Evolutionary conservation across 2,888 invertebrate species (phyloP).

Genomic region (Mellilla xanthometata): DNA sequence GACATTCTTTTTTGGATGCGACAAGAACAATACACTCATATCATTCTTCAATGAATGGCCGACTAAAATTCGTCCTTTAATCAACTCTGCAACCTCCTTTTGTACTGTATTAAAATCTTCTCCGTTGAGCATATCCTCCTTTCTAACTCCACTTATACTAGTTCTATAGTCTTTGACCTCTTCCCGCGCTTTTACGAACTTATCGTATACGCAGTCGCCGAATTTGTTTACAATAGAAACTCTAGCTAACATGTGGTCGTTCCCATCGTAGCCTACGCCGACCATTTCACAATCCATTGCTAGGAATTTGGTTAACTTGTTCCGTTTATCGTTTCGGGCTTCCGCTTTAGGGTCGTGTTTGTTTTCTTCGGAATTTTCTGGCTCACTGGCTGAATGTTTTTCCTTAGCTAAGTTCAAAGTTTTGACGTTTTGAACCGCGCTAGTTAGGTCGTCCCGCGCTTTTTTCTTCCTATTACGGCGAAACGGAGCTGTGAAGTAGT

Average conservation of each 20-base stretch:
- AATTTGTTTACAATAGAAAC: constrained; percentile 93
- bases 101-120: constrained; percentile 86
- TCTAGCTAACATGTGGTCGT: constrained; percentile 91
- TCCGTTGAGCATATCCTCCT: constrained; percentile 86
- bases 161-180: constrained; percentile 91
- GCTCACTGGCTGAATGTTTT: not conserved
- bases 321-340: constrained; percentile 30
- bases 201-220: constrained; percentile 93
- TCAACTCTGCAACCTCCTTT: constrained; percentile 88
- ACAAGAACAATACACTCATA: constrained; percentile 90
- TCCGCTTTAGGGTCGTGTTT: constrained; percentile 8
- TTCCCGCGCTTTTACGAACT: constrained; percentile 89
- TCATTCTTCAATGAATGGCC: constrained; percentile 95
- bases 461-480: constrained; percentile 55
- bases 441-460: constrained; percentile 24
- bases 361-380: constrained; percentile 8
- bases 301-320: constrained; percentile 83
- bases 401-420: constrained; percentile 36
- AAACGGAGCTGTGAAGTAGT: constrained; percentile 61
- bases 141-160: constrained; percentile 91
- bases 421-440: constrained; percentile 41
- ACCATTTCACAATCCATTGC: constrained; percentile 99
- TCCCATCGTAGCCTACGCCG: constrained; percentile 89
- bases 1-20: constrained; percentile 88
- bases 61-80: constrained; percentile 89